These are phyloP conservation scores for Grapholita molesta DNA, from an alignment of 1,140 invertebrate genomes.

Conservation along the genomic window DNA sequence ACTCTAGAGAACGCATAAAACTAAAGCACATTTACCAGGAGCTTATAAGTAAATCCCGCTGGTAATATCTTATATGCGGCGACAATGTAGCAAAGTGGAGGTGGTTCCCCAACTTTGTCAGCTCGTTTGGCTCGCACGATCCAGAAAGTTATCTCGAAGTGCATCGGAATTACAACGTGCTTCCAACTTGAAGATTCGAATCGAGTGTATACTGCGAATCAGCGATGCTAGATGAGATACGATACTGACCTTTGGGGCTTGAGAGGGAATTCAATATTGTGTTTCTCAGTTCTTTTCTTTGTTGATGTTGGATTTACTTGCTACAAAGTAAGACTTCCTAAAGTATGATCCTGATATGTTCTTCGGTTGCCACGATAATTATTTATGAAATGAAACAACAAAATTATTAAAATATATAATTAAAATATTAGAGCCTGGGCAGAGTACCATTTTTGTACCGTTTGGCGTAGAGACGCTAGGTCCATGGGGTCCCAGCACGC, in stretches of 20 bases:
- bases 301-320: neutral
- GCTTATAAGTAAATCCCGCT: neutral
- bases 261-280: neutral
- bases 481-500: no score
- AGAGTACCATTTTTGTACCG: no score
- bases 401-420: no score
- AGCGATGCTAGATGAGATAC: constrained; percentile 7
- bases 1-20: no score
- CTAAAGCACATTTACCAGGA: neutral
- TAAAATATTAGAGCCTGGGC: no score
- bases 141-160: constrained; percentile 59
- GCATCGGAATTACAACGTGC: constrained; percentile 64
- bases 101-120: constrained; percentile 58
- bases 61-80: constrained; percentile 1
- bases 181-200: constrained; percentile 56
- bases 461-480: no score
- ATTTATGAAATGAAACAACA: no score
- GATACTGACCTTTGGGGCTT: neutral
- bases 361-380: no score
- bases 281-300: neutral
- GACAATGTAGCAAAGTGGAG: constrained; percentile 32
- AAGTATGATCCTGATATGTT: no score
- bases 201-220: constrained; percentile 22
- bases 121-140: constrained; percentile 59
- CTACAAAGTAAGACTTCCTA: no score